These are phyloP conservation scores for Tiliacea aurago DNA, from an alignment of 2,888 invertebrate species.

Conservation along the genomic window DNA sequence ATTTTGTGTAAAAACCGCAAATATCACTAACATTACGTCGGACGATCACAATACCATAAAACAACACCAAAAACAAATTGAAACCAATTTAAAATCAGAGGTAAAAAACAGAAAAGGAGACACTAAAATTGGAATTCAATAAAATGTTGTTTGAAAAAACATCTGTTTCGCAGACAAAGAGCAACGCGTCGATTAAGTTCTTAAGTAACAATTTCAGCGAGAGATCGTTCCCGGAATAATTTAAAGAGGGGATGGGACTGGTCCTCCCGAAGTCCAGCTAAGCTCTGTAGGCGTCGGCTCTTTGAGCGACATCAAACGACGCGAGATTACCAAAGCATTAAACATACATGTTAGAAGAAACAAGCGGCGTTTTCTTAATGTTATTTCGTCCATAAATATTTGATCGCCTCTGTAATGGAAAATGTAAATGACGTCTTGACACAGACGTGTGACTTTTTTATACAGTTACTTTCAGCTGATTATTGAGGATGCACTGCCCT, in stretches of 20 bases:
- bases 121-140: slow-evolving; percentile 71
- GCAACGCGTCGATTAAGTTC: slow-evolving; percentile 80
- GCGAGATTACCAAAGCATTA: slow-evolving; percentile 83
- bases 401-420: slow-evolving; percentile 82
- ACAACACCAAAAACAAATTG: slow-evolving; percentile 39
- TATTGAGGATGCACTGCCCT: slow-evolving; percentile 2
- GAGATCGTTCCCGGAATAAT: slow-evolving; percentile 80
- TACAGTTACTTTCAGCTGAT: slow-evolving; percentile 16
- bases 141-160: slow-evolving; percentile 74
- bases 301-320: slow-evolving; percentile 85
- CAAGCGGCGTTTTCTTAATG: slow-evolving; percentile 85
- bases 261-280: slow-evolving; percentile 72
- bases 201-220: slow-evolving; percentile 83
- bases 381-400: slow-evolving; percentile 87
- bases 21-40: slow-evolving; percentile 8
- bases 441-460: slow-evolving; percentile 62
- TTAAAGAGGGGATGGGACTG: slow-evolving; percentile 69
- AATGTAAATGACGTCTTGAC: slow-evolving; percentile 82
- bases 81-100: slow-evolving; percentile 63
- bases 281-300: slow-evolving; percentile 79
- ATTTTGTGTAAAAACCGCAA: background rate
- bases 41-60: slow-evolving; percentile 33
- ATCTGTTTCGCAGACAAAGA: slow-evolving; percentile 75
- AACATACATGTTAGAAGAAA: slow-evolving; percentile 84
- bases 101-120: slow-evolving; percentile 57